phyloP scores from a whole-genome alignment of 2,888 invertebrate genomes.

The Heteropelma amictum region DNA sequence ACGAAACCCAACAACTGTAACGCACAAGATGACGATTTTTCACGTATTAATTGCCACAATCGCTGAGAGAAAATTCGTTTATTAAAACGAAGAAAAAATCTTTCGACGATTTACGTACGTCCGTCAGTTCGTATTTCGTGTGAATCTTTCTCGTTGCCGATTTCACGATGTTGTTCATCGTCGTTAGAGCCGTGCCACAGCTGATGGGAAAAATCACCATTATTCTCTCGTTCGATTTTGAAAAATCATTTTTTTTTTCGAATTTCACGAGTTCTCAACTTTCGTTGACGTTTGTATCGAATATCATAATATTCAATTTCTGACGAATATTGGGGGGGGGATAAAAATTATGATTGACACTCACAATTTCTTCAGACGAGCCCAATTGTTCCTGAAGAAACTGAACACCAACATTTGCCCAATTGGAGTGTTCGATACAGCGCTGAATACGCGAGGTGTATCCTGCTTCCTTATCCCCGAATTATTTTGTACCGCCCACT shows the following conservation, averaged over 20 bases:
- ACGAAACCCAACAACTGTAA: conserved; percentile 84
- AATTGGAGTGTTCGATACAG: conserved; percentile 86
- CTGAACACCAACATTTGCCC: conserved; percentile 91
- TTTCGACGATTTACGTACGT: conserved; percentile 80
- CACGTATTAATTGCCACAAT: not conserved
- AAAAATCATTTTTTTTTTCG: no score
- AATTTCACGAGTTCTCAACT: no score
- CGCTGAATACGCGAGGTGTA: conserved; percentile 86
- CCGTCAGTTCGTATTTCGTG: conserved; percentile 86
- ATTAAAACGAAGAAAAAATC: not conserved
- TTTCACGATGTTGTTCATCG: conserved; percentile 85
- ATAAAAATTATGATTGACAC: conserved; percentile 70
- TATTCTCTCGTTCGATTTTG: not conserved
- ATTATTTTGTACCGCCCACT: conserved; percentile 85
- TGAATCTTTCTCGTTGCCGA: conserved; percentile 87
- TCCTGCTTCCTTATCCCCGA: conserved; percentile 92
- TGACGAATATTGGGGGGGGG: not conserved
- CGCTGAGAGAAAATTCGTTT: not conserved
- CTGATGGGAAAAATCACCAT: conserved; percentile 78
- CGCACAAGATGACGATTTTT: not conserved
- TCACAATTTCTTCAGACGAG: conserved; percentile 85
- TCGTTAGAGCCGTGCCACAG: conserved; percentile 85
- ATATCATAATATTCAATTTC: not conserved
- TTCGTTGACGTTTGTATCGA: no score
- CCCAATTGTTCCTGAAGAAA: conserved; percentile 88